Conservation (phyloP, 1,140 invertebrate species). For the Rhyzopertha dominica region DNA sequence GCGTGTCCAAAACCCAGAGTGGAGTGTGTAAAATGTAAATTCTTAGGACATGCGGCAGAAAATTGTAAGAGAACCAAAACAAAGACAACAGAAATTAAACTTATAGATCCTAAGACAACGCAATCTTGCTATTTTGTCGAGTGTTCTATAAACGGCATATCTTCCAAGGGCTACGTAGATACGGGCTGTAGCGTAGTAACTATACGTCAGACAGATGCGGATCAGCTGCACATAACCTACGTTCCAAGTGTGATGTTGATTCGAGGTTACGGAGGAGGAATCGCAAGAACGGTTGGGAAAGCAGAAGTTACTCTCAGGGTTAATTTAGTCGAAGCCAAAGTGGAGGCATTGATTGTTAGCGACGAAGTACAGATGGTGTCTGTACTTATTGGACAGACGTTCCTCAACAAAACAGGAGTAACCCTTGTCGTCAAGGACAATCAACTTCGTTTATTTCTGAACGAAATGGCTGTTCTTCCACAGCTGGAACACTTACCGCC, state of each 20-base stretch:
- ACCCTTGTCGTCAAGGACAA: not conserved
- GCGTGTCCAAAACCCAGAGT: too few species aligned
- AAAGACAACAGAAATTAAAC: too few species aligned
- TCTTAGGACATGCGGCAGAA: too few species aligned
- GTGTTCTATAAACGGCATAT: too few species aligned
- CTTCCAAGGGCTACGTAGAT: slow-evolving; percentile 13
- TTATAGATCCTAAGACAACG: too few species aligned
- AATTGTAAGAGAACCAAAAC: too few species aligned
- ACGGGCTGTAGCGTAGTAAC: slow-evolving; percentile 16
- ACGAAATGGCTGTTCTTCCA: not conserved
- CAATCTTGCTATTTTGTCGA: too few species aligned
- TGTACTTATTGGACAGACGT: slow-evolving; percentile 22
- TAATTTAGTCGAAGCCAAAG: slow-evolving; percentile 8
- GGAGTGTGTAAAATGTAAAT: too few species aligned
- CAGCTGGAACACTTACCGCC: too few species aligned
- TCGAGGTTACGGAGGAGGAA: slow-evolving; percentile 11
- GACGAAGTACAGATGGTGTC: slow-evolving; percentile 16
- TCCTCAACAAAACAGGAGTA: slow-evolving; percentile 12
- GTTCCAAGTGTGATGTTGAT: not conserved
- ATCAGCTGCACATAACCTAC: slow-evolving; percentile 10
- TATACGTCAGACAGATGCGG: slow-evolving; percentile 6
- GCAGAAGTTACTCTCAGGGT: slow-evolving; percentile 15
- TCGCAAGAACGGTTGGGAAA: slow-evolving; percentile 10
- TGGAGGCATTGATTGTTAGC: slow-evolving; percentile 17
- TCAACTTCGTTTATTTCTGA: not conserved